Evolutionary conservation across 2,888 invertebrate species (phyloP).

Genomic region (Eilema sororculum): DNA sequence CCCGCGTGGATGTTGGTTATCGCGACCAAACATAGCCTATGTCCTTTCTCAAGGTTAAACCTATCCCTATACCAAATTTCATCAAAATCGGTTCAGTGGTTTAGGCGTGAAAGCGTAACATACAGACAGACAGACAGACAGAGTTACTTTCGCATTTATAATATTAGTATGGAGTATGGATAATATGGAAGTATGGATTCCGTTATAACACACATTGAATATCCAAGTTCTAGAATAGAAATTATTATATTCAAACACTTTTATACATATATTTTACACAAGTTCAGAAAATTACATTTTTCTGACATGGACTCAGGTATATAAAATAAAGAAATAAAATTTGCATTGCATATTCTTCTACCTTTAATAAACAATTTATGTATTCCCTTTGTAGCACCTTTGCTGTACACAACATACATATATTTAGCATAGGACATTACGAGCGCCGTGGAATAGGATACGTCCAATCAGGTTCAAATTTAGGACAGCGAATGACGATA

Average conservation of each 20-base stretch:
- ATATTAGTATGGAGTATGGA: no score
- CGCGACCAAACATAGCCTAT: no score
- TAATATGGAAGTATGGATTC: not conserved
- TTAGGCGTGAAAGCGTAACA: no score
- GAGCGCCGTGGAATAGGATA: not conserved
- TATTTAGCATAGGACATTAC: no score
- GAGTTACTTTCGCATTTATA: no score
- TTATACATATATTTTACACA: not conserved
- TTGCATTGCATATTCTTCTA: not conserved
- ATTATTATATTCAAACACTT: not conserved
- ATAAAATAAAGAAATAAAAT: not conserved
- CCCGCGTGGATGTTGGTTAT: no score
- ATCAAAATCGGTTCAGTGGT: no score
- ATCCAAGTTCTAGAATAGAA: not conserved
- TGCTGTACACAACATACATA: not conserved
- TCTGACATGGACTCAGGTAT: not conserved
- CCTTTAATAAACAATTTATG: not conserved
- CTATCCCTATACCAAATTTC: no score
- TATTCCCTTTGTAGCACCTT: not conserved
- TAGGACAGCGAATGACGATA: not conserved
- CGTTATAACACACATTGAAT: not conserved
- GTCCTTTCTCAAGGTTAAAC: no score
- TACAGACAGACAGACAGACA: no score
- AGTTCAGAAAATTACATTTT: not conserved
- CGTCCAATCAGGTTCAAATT: not conserved